Conservation (phyloP, 2,113 vertebrate genomes). For the Callocephalon fimbriatum region DNA sequence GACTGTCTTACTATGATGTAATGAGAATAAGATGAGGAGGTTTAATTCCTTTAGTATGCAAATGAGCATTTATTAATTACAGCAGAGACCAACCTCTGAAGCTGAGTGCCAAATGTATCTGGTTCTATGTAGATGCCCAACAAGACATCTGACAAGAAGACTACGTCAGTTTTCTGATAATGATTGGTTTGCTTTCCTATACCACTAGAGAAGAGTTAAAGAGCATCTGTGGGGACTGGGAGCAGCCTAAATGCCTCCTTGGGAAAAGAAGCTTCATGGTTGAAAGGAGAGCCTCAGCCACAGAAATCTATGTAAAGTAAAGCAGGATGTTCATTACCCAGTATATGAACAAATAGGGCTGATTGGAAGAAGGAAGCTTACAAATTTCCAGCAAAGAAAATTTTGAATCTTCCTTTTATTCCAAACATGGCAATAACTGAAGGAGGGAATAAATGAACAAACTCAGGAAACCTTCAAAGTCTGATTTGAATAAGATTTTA, state of each 20-base stretch:
- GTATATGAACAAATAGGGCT: background rate
- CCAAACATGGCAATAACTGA: background rate
- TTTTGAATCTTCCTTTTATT: background rate
- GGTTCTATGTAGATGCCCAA: background rate
- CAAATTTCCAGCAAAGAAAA: background rate
- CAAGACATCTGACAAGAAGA: background rate
- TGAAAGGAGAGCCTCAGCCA: background rate
- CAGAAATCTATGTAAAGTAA: background rate
- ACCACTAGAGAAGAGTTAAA: background rate
- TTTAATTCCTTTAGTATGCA: background rate
- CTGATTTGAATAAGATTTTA: background rate
- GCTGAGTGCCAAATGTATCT: background rate
- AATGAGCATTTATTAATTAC: background rate
- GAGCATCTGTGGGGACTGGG: background rate
- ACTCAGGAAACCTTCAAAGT: background rate
- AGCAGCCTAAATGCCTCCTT: background rate
- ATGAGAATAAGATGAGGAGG: background rate
- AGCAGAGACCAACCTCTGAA: background rate
- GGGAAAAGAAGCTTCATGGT: background rate
- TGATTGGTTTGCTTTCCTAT: background rate
- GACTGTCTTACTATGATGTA: background rate
- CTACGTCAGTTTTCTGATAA: rapidly evolving
- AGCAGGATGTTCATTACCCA: background rate
- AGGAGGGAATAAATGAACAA: background rate
- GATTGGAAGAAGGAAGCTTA: background rate